phyloP scores from a whole-genome alignment of 2,113 vertebrate genomes.

The Peromyscus leucopus region DNA sequence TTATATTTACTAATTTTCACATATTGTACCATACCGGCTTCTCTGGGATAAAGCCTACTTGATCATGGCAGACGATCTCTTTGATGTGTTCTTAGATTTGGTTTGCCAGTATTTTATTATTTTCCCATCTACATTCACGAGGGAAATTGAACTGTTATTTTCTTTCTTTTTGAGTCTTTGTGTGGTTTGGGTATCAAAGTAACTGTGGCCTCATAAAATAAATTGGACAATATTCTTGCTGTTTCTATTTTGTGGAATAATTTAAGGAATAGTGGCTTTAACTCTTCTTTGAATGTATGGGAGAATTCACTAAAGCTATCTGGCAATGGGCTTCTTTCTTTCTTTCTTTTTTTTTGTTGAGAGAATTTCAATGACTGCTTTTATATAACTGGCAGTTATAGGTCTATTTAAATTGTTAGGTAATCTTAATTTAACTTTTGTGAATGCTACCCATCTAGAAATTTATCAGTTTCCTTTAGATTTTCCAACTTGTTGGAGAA shows the following conservation, averaged over 20 bases:
- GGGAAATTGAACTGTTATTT: not conserved
- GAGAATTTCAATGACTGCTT: not conserved
- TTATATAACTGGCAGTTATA: not conserved
- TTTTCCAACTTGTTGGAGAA: not conserved
- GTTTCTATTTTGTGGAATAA: not conserved
- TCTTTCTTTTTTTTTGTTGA: not conserved
- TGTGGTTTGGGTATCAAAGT: not conserved
- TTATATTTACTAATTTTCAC: not conserved
- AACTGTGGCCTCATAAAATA: not conserved
- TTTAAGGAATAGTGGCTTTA: not conserved
- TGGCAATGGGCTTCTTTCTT: not conserved
- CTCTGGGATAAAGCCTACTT: not conserved
- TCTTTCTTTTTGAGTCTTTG: not conserved
- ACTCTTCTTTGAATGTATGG: not conserved
- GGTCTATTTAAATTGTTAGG: not conserved
- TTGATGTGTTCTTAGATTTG: not conserved
- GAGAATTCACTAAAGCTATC: not conserved
- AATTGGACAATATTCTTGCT: not conserved
- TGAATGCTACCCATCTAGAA: not conserved
- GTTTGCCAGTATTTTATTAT: not conserved
- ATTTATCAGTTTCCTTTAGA: not conserved
- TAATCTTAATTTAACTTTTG: not conserved
- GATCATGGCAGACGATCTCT: not conserved
- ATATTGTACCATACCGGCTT: not conserved
- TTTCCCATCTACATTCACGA: not conserved